Base-by-base conservation (phyloP, 1,140 invertebrate species). In the Euwallacea fornicatus region DNA sequence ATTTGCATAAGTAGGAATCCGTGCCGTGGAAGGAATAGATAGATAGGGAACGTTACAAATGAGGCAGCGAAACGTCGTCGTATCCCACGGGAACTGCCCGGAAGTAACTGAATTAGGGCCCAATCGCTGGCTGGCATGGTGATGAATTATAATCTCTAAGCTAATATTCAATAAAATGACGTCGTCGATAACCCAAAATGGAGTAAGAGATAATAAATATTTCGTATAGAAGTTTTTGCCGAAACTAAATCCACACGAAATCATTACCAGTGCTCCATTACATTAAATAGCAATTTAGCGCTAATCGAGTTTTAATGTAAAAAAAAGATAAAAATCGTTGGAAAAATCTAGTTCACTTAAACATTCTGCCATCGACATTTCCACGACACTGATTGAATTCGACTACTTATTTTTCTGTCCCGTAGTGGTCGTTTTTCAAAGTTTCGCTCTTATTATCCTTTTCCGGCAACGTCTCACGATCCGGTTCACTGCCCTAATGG, bases 1-100 rank as follows among this genome's bases (percentile, higher is more conserved):
- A 68, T 68, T 68, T 68, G 41, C 66, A 68, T 68, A 68, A 68
- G 56, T 68, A 60, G 66, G 55, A 68, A 68, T 68, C 66, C 56
- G 42, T 68, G 43, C 66, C 66, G 55, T 68, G 56, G 15, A 60
- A 68, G 66, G 43, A 60, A 68, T 60, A 50, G 55, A 68, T 68
- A 68, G 64, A 66, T 66, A 65, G 63, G 53, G 11, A 59, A 50
- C 43, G 43, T 59, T 59, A 68, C 43, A 47, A 68, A 66, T 58
- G 42, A 41, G 55, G 8, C 56, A n/a, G 66, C 21, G 21, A 11
- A 33, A 47, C 13, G 60, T 50, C 56, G 55, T 46, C 44, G 42
- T 41, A n/a, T 60, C 55, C 42, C 43, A 47, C 10, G 41, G 15
- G 56, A 16, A n/a, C 11, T 9, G 16, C 8, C 55, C 16, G 55